Base-by-base conservation (phyloP, 2,888 invertebrate genomes). In the Andricus quercusramuli region DNA sequence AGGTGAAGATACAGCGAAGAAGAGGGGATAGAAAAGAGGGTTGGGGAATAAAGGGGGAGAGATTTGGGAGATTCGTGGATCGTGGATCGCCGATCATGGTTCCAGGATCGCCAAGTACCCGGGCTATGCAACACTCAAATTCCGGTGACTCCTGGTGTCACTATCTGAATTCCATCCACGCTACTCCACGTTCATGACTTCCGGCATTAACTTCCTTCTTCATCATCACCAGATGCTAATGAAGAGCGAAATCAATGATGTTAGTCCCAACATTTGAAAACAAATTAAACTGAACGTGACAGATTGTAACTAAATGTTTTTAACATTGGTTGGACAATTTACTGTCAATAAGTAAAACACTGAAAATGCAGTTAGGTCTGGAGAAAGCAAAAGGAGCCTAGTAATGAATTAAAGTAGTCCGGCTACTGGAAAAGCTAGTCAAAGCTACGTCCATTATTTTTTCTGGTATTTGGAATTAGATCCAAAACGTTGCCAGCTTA, bases 111-210 rank as follows among this genome's bases (percentile, higher is more conserved):
- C 83, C 80, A 83, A 87, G 85, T 83, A 86, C 85, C 84, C 83
- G 78, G 85, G 86, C 85, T 88, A 88, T 89, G 88, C 88, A 84
- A 86, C 83, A 86, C 83, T 86, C 84, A 87, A 84, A 89, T 89
- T 88, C 88, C 88, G 84, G 76, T 83, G 85, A 89, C 89, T 87
- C 83, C 85, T 85, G 86, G 88, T 87, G 88, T 88, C 88, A 88
- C 86, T 86, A 82, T 85, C 81, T 78, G 81, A 85, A 87, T 88
- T 87, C 88, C 88, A 74, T 44, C 82, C 84, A 77, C 83, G 85
- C 84, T 83, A 83, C 85, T 51, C 70, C 51, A 56, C 74, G 51
- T 47, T 74, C 74, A 74, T 74, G 74, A 74, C 74, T 74, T 74
- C 74, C 56, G 74, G 32, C 29, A 74, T 74, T 11, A 56, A 74